A percentile compares a stretch with the other conserved stretches of the same genome.
Conservation (phyloP, 2,797 vertebrate genomes). For the Microctenopoma stevenorrisi region DNA sequence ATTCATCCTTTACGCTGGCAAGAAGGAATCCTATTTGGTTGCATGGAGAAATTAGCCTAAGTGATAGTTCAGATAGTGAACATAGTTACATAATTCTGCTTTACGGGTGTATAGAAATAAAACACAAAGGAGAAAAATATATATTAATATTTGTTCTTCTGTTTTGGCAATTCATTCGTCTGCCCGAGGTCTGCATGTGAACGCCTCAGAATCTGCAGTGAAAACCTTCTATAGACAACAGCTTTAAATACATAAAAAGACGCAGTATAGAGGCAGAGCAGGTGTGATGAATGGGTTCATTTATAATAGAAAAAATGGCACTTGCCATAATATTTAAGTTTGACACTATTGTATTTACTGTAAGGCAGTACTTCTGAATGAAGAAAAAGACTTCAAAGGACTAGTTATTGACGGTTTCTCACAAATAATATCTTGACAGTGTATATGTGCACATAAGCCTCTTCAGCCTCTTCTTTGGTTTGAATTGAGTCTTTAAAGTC, state of each 20-base stretch:
- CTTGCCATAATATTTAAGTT: conserved; percentile 59
- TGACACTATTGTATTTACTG: conserved; percentile 59
- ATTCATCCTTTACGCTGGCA: conserved; percentile 17
- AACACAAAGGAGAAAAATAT: conserved; percentile 41
- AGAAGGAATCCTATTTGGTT: conserved; percentile 29
- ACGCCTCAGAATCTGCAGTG: conserved; percentile 23
- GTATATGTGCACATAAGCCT: conserved; percentile 25
- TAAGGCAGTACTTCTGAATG: conserved; percentile 72
- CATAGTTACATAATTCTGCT: conserved; percentile 46
- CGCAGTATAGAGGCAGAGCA: conserved; percentile 34
- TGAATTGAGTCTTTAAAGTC: conserved; percentile 37
- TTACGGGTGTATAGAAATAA: conserved; percentile 35
- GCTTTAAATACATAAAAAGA: conserved; percentile 56
- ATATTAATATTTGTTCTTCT: conserved; percentile 56
- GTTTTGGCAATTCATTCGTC: conserved; percentile 47
- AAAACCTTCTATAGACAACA: conserved; percentile 30
- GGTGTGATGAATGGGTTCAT: conserved; percentile 37
- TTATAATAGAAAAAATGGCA: conserved; percentile 64
- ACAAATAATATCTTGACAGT: conserved; percentile 24
- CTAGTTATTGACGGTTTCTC: conserved; percentile 43
- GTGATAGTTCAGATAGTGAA: conserved; percentile 28
- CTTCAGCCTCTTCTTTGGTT: conserved; percentile 69
- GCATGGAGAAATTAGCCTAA: conserved; percentile 1
- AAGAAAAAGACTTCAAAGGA: conserved; percentile 33
- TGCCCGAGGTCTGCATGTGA: conserved; percentile 51